Conservation (phyloP, 92 coral and sea anemone species). For the Chrysogorgia sp. region DNA sequence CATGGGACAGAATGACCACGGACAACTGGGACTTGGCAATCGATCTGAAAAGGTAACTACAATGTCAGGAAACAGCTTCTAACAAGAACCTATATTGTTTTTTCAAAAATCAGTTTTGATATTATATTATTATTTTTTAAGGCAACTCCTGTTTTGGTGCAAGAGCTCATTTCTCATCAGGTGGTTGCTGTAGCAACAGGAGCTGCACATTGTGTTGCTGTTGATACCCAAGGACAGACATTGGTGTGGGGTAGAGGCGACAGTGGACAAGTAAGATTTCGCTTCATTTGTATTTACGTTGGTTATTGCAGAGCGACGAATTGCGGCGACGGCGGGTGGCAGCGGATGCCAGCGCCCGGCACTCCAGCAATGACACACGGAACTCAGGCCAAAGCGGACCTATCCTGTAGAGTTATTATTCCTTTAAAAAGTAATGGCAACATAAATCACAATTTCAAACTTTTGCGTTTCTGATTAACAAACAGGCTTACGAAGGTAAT, state of each 20-base stretch:
- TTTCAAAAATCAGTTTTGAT: too few species aligned
- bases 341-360: too few species aligned
- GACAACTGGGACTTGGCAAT: conserved; percentile 80
- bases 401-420: too few species aligned
- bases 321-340: neutral
- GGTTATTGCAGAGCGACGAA: neutral
- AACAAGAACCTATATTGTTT: too few species aligned
- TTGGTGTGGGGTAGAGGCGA: conserved; percentile 98
- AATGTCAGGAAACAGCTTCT: neutral
- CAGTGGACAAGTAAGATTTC: conserved; percentile 79
- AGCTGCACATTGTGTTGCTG: conserved; percentile 94
- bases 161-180: conserved; percentile 65
- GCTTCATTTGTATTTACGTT: neutral
- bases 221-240: conserved; percentile 80
- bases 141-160: conserved; percentile 68
- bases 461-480: too few species aligned
- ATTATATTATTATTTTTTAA: conserved; percentile 12
- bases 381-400: too few species aligned
- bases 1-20: conserved; percentile 94
- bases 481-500: too few species aligned
- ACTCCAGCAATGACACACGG: too few species aligned
- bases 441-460: too few species aligned
- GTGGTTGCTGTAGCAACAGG: conserved; percentile 78
- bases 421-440: too few species aligned
- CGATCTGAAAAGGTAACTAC: conserved; percentile 58